phyloP scores from a whole-genome alignment of 2,888 invertebrate species.

The Mythimna lalbum region DNA sequence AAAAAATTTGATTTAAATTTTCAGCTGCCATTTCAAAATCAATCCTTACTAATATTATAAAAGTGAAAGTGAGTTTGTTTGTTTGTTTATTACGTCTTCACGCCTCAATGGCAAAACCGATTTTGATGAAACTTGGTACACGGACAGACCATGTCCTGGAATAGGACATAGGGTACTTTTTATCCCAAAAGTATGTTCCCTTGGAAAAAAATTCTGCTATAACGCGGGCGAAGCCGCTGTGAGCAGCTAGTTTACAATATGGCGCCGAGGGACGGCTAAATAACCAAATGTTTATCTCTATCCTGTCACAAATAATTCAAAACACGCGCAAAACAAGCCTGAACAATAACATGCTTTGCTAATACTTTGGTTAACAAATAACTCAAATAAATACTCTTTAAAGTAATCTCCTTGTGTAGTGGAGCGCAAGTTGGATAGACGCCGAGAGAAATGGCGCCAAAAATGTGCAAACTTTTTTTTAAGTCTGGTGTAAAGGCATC shows the following conservation, averaged over 20 bases:
- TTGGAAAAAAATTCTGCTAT: no score
- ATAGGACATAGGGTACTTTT: no score
- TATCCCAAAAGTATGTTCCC: no score
- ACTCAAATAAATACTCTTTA: constrained; percentile 57
- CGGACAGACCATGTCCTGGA: no score
- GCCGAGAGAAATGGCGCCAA: constrained; percentile 60
- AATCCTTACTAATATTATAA: no score
- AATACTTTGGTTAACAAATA: constrained; percentile 60
- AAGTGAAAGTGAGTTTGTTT: no score
- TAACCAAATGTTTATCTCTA: constrained; percentile 70
- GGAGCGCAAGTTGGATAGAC: constrained; percentile 57
- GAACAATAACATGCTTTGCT: constrained; percentile 45
- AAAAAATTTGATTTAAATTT: constrained; percentile 16
- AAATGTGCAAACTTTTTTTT: constrained; percentile 50
- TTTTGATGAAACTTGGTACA: no score
- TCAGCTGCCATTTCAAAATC: neutral
- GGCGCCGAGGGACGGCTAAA: constrained; percentile 55
- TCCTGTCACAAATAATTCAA: constrained; percentile 65
- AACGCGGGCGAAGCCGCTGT: no score
- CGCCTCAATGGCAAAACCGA: no score
- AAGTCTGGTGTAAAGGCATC: constrained; percentile 40
- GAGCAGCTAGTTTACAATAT: constrained; percentile 36
- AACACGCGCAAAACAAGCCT: constrained; percentile 54
- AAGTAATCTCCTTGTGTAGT: constrained; percentile 64
- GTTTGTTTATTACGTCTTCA: no score